These are phyloP conservation scores for Odontocolon sp. DNA, from an alignment of 2,888 invertebrate genomes.

Conservation along the genomic window DNA sequence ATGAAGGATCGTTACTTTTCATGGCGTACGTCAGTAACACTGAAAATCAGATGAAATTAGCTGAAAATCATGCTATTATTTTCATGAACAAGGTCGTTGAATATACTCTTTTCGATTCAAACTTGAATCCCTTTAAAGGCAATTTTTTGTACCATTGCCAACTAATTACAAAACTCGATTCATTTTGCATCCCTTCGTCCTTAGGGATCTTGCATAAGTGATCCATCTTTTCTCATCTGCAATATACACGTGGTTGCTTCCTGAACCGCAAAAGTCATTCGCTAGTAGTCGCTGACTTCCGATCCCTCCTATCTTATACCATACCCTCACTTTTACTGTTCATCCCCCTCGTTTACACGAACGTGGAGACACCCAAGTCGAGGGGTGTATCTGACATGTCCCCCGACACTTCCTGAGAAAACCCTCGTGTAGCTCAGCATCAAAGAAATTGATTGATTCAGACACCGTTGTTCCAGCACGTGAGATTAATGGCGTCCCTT, in stretches of 20 bases:
- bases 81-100: no score
- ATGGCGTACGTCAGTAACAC: no score
- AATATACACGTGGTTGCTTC: not conserved
- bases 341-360: conserved; percentile 1
- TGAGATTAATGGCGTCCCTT: conserved; percentile 37
- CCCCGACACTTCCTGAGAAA: conserved; percentile 5
- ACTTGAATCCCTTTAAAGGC: no score
- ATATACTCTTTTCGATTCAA: no score
- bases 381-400: not conserved
- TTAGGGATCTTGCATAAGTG: not conserved
- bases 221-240: conserved; percentile 1
- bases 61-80: no score
- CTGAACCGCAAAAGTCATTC: conserved; percentile 9
- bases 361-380: conserved; percentile 9
- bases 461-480: conserved; percentile 11
- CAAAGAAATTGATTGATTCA: conserved; percentile 41
- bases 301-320: not conserved
- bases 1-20: no score
- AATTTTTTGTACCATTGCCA: no score
- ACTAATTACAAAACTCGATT: not conserved
- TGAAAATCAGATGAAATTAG: no score
- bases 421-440: conserved; percentile 13
- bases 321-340: not conserved
- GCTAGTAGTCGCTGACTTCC: conserved; percentile 4
- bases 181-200: not conserved